phyloP scores from a whole-genome alignment of 92 coral and sea anemone genomes.

The Diadumene lineata region DNA sequence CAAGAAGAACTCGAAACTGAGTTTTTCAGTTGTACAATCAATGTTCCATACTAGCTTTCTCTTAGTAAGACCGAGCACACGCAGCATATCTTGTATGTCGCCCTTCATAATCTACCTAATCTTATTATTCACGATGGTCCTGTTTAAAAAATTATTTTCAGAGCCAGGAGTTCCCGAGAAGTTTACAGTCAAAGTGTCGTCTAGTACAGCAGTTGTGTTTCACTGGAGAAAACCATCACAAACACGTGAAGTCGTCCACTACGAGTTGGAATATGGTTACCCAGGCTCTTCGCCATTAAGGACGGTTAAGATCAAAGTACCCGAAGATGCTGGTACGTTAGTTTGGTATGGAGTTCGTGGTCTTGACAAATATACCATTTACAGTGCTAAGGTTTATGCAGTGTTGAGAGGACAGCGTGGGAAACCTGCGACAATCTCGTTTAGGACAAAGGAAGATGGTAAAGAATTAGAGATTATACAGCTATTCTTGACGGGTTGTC shows the following conservation, averaged over 20 bases:
- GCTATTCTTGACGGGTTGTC: not conserved
- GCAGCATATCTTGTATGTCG: no score
- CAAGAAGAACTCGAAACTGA: no score
- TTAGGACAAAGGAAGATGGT: constrained; percentile 30
- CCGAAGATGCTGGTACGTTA: not conserved
- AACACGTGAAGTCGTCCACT: constrained; percentile 19
- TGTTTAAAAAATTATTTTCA: not conserved
- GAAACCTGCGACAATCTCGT: constrained; percentile 7
- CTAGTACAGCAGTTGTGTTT: not conserved
- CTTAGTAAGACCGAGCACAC: no score
- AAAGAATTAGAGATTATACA: not conserved
- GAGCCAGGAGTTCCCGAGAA: constrained; percentile 29
- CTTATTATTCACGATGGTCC: not conserved
- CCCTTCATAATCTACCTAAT: not conserved
- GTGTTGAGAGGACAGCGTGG: constrained; percentile 13
- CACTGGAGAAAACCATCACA: constrained; percentile 25
- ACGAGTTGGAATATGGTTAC: constrained; percentile 17
- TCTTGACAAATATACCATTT: constrained; percentile 19
- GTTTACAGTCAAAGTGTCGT: not conserved
- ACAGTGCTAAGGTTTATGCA: constrained; percentile 30
- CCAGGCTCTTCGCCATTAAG: not conserved
- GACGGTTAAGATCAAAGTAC: not conserved
- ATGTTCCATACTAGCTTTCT: no score
- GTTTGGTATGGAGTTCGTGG: not conserved
- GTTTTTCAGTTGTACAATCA: no score